Percentiles rank a stretch among this genome's conserved stretches.
phyloP scores from a whole-genome alignment of 2,113 vertebrate species.

The Pogonocichla stellata region DNA sequence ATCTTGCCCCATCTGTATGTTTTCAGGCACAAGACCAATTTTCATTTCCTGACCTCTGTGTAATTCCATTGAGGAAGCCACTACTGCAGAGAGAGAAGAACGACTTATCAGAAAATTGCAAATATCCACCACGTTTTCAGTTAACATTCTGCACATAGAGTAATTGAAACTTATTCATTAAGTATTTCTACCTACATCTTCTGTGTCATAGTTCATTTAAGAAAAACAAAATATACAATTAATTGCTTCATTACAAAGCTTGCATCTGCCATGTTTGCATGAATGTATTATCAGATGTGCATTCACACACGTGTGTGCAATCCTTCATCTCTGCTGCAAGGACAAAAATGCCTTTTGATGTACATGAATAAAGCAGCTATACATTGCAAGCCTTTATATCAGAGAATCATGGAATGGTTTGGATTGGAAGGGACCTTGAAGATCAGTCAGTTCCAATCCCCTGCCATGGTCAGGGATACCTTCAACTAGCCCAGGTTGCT shows the following conservation, averaged over 20 bases:
- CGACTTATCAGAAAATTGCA: neutral
- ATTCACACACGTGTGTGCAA: neutral
- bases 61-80: neutral
- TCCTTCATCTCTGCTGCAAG: neutral
- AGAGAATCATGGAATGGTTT: neutral
- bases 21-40: slow-evolving; percentile 38
- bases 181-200: neutral
- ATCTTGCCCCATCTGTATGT: neutral
- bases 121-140: neutral
- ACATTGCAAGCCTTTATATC: neutral
- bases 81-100: neutral
- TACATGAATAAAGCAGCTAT: neutral
- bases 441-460: rapidly evolving
- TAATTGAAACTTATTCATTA: neutral
- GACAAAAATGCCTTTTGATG: neutral
- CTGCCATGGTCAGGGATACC: neutral
- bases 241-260: neutral
- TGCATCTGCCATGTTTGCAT: neutral
- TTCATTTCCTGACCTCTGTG: slow-evolving; percentile 38
- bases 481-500: rapidly evolving
- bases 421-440: neutral
- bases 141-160: neutral
- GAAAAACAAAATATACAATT: neutral
- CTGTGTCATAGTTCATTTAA: neutral
- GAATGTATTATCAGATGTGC: neutral